A percentile compares a stretch with the other conserved stretches of the same genome.
These are phyloP conservation scores for Oscheius sp. DNA, from an alignment of 2,888 invertebrate genomes.

Conservation along the genomic window DNA sequence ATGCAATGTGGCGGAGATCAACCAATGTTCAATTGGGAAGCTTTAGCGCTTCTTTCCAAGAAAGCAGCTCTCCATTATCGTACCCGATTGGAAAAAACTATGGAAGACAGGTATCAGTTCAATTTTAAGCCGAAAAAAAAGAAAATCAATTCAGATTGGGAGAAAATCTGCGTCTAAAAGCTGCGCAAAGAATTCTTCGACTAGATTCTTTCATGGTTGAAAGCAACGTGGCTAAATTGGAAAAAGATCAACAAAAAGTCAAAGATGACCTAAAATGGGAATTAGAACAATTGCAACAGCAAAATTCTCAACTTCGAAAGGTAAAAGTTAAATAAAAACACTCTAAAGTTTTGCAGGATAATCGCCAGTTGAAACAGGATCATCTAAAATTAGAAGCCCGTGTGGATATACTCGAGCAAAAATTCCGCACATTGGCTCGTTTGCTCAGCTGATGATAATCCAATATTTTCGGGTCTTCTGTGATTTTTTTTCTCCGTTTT, in stretches of 20 bases:
- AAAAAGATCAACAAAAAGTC: conserved; percentile 61
- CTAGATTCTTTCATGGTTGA: conserved; percentile 71
- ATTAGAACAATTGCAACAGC: conserved; percentile 68
- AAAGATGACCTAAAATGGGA: conserved; percentile 69
- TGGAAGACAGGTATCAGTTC: conserved; percentile 58
- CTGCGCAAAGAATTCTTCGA: conserved; percentile 68
- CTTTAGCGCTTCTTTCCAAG: conserved; percentile 61
- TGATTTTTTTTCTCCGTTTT: not conserved
- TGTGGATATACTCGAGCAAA: conserved; percentile 66
- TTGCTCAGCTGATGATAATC: conserved; percentile 46
- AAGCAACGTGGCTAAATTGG: conserved; percentile 63
- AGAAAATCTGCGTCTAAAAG: conserved; percentile 67
- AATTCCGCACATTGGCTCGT: conserved; percentile 70
- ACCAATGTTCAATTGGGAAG: conserved; percentile 56
- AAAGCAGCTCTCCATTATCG: conserved; percentile 67
- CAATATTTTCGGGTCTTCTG: conserved; percentile 13
- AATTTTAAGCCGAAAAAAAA: conserved; percentile 28
- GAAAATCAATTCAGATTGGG: conserved; percentile 59
- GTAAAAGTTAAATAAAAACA: not conserved
- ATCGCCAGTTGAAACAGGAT: conserved; percentile 57
- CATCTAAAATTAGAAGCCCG: conserved; percentile 66
- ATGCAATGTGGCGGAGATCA: conserved; percentile 21
- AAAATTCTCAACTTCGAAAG: conserved; percentile 63
- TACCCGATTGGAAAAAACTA: conserved; percentile 55
- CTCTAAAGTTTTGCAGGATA: conserved; percentile 23